These are phyloP conservation scores for Nebria salina DNA, from an alignment of 2,888 invertebrate species.

Conservation along the genomic window DNA sequence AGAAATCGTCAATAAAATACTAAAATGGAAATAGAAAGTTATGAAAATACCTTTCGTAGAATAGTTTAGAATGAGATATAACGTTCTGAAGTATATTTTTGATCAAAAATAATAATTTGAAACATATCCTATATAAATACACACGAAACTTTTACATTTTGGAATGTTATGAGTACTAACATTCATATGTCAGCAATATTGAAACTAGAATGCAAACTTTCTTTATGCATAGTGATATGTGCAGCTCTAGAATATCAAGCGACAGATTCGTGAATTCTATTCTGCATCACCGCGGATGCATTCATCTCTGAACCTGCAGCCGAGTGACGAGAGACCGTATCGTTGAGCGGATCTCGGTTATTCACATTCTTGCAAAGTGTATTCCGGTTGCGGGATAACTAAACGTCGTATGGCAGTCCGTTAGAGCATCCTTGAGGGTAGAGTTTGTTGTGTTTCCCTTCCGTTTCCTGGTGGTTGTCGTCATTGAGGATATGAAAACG, in stretches of 20 bases:
- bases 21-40: too few relatives aligned
- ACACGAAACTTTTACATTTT: too few relatives aligned
- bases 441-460: not conserved
- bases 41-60: too few relatives aligned
- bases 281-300: not conserved
- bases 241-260: not conserved
- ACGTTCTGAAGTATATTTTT: too few relatives aligned
- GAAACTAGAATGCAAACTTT: not conserved
- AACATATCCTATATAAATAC: too few relatives aligned
- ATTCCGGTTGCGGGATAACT: constrained; percentile 11
- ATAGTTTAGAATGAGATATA: too few relatives aligned
- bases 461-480: not conserved
- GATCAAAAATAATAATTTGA: too few relatives aligned
- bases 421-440: not conserved
- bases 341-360: not conserved
- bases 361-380: constrained; percentile 30
- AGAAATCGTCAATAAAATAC: too few relatives aligned
- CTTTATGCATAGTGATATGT: not conserved
- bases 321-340: not conserved
- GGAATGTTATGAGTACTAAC: not conserved
- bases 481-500: not conserved
- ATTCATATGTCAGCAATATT: not conserved
- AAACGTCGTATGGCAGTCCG: constrained; percentile 8
- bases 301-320: not conserved
- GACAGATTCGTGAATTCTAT: not conserved